Conservation (phyloP, 2,797 vertebrate species). For the Acomys russatus region DNA sequence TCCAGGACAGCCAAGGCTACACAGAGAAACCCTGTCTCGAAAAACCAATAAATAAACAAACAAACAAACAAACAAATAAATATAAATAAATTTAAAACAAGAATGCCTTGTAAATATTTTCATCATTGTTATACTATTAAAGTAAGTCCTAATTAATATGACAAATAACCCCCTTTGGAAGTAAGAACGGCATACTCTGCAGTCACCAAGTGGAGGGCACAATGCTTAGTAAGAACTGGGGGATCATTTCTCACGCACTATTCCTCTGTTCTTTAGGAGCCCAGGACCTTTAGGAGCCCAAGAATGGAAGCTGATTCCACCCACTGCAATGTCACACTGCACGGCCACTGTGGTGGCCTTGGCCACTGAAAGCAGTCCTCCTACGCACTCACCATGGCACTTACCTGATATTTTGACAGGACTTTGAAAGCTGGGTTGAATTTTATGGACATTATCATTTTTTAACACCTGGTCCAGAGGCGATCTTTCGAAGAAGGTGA, state of each 20-base stretch:
- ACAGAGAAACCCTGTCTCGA: no score
- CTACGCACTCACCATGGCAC: neutral
- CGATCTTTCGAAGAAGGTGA: conserved; percentile 98
- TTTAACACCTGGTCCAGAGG: conserved; percentile 97
- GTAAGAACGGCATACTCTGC: neutral
- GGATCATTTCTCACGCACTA: no score
- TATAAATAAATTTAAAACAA: no score
- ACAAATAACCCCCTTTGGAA: neutral
- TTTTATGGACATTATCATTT: conserved; percentile 97
- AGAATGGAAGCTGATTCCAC: fast-evolving
- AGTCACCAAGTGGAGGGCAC: neutral
- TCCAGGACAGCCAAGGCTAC: no score
- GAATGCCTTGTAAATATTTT: neutral
- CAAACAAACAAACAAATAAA: no score
- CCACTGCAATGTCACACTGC: fast-evolving
- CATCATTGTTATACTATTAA: neutral
- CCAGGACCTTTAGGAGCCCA: neutral
- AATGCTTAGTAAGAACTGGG: neutral
- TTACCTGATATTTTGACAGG: conserved; percentile 97
- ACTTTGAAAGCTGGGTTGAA: conserved; percentile 97
- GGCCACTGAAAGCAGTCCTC: neutral
- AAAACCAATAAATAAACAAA: no score
- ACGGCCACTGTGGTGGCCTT: neutral
- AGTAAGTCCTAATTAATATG: neutral
- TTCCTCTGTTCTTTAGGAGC: neutral